A percentile compares a stretch with the other conserved stretches of the same genome.
These are phyloP conservation scores for Willowsia nigromaculata DNA, from an alignment of 2,888 invertebrate species.

Conservation along the genomic window DNA sequence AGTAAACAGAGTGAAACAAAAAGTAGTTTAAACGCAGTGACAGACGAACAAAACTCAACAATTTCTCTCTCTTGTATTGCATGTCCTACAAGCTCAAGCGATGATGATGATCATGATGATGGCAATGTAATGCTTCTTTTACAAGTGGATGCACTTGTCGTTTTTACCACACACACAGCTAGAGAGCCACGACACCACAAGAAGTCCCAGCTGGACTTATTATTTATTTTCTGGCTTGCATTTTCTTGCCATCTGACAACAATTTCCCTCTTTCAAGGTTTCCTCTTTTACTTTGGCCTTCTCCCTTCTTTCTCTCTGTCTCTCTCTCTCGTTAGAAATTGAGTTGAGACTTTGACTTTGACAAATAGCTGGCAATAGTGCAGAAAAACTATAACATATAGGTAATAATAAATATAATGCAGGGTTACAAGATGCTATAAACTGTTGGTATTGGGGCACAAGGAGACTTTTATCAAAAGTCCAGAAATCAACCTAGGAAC, in stretches of 20 bases:
- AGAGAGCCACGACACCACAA: neutral
- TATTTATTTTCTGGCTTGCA: neutral
- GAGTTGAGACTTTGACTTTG: neutral
- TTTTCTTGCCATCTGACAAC: neutral
- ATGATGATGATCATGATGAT: neutral
- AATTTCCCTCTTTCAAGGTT: neutral
- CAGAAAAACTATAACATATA: no score
- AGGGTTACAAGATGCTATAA: no score
- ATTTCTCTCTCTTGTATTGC: neutral
- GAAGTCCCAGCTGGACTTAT: neutral
- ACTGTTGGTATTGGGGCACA: no score
- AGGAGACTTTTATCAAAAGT: no score
- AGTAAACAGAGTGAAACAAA: no score
- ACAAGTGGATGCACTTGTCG: conserved; percentile 59
- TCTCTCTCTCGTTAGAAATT: neutral
- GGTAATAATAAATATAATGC: no score
- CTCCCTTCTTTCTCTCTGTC: neutral
- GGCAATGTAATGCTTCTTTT: conserved; percentile 33
- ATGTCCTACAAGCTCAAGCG: neutral
- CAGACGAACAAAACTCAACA: neutral
- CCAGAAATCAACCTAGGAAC: no score
- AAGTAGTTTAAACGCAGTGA: neutral
- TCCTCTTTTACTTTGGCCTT: neutral
- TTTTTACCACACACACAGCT: neutral
- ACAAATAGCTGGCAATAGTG: neutral